A percentile compares a stretch with the other conserved stretches of the same genome.
These are phyloP conservation scores for Austrofundulus limnaeus DNA, from an alignment of 2,113 vertebrate genomes.

Conservation along the genomic window DNA sequence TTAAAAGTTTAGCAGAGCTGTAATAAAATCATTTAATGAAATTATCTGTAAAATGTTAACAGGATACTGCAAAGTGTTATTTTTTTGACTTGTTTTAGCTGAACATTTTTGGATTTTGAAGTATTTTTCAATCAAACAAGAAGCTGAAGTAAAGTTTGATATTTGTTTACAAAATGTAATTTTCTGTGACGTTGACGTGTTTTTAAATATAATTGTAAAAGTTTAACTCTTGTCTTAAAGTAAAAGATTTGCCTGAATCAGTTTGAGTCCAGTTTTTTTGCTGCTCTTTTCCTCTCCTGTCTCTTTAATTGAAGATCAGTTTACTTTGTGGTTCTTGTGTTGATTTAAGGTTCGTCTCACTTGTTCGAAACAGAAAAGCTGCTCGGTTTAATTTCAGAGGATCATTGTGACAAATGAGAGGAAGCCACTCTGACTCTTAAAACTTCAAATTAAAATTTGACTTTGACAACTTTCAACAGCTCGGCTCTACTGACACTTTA, in stretches of 20 bases:
- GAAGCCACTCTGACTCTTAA: slow-evolving; percentile 37
- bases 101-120: too few species aligned
- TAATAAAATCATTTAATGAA: too few species aligned
- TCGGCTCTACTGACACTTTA: not conserved
- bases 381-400: slow-evolving; percentile 53
- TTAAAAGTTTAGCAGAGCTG: too few species aligned
- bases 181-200: too few species aligned
- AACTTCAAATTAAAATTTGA: slow-evolving; percentile 60
- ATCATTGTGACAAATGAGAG: slow-evolving; percentile 39
- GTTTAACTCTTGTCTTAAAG: not conserved
- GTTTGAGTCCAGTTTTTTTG: not conserved
- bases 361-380: slow-evolving; percentile 39
- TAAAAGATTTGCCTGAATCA: too few species aligned
- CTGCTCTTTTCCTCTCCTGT: slow-evolving; percentile 20
- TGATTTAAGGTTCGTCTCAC: slow-evolving; percentile 55
- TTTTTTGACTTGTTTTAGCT: too few species aligned
- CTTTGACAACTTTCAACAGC: slow-evolving; percentile 40
- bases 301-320: slow-evolving; percentile 26
- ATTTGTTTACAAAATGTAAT: too few species aligned
- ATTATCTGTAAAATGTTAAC: too few species aligned
- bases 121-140: too few species aligned
- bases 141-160: too few species aligned
- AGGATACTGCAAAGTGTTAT: too few species aligned
- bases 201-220: too few species aligned
- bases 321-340: slow-evolving; percentile 41